Percentiles rank a stretch among this genome's conserved stretches.
Evolutionary conservation across 2,113 vertebrate genomes (phyloP).

Genomic region (Notechis scutatus): DNA sequence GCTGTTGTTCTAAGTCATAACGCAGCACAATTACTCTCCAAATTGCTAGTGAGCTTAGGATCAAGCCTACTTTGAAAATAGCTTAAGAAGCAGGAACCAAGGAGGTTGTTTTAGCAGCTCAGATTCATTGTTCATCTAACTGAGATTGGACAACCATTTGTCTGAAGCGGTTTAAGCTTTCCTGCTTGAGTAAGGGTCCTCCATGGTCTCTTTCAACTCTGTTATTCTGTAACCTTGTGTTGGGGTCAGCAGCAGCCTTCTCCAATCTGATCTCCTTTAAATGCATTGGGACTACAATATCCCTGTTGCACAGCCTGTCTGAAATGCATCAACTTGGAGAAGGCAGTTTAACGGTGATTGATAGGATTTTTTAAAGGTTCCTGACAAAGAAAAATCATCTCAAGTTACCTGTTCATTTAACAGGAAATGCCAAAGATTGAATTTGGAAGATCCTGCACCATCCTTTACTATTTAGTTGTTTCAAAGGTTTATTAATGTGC

Average conservation of each 20-base stretch:
- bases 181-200: not conserved
- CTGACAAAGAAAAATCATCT: not conserved
- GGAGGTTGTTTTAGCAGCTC: not conserved
- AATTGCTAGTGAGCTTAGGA: not conserved
- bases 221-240: not conserved
- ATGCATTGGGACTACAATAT: not conserved
- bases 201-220: not conserved
- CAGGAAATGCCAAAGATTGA: not conserved
- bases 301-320: not conserved
- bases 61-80: not conserved
- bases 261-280: not conserved
- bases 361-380: not conserved
- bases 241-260: not conserved
- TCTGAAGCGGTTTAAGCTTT: not conserved
- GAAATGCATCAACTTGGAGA: not conserved
- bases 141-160: not conserved
- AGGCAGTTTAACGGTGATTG: not conserved
- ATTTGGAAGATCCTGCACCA: not conserved
- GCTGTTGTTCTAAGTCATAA: not conserved
- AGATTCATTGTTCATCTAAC: not conserved
- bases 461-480: not conserved
- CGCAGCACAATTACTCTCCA: not conserved
- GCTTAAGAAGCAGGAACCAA: not conserved
- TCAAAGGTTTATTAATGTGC: not conserved
- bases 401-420: not conserved